Percentiles rank a stretch among this genome's conserved stretches.
Evolutionary conservation across 1,140 invertebrate species (phyloP).

Genomic region (Galendromus occidentalis): DNA sequence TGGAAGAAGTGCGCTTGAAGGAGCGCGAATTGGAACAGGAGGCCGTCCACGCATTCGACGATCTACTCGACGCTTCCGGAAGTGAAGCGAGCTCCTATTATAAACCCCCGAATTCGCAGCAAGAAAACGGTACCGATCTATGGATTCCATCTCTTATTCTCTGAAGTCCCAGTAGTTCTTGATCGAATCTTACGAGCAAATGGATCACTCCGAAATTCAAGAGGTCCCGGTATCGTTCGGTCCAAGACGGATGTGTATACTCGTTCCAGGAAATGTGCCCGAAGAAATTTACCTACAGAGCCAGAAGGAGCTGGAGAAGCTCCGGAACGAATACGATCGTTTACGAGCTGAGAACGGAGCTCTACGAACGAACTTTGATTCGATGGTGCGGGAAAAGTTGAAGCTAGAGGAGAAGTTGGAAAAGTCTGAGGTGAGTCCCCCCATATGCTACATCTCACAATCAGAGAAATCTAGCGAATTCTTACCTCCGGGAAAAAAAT

Average conservation of each 20-base stretch:
- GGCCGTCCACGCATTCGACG: background rate
- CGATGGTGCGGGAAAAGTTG: background rate
- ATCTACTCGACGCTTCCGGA: background rate
- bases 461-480: too few relatives aligned
- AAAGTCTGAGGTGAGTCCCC: background rate
- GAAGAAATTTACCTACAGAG: background rate
- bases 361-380: background rate
- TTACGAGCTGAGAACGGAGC: background rate
- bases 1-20: background rate
- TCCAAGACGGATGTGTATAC: too few relatives aligned
- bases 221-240: too few relatives aligned
- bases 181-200: too few relatives aligned
- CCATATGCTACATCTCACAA: too few relatives aligned
- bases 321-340: background rate
- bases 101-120: background rate
- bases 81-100: constrained; percentile 7
- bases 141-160: too few relatives aligned
- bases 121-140: too few relatives aligned
- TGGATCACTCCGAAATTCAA: too few relatives aligned
- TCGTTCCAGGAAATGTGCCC: background rate
- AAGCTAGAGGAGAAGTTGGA: background rate
- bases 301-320: background rate
- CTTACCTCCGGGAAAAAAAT: too few relatives aligned
- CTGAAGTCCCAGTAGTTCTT: too few relatives aligned
- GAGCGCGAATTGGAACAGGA: constrained; percentile 3